Evolutionary conservation across 2,797 vertebrate species (phyloP), one percentile per base, ranked within the genome.

Genomic region (Anguilla megastoma): DNA sequence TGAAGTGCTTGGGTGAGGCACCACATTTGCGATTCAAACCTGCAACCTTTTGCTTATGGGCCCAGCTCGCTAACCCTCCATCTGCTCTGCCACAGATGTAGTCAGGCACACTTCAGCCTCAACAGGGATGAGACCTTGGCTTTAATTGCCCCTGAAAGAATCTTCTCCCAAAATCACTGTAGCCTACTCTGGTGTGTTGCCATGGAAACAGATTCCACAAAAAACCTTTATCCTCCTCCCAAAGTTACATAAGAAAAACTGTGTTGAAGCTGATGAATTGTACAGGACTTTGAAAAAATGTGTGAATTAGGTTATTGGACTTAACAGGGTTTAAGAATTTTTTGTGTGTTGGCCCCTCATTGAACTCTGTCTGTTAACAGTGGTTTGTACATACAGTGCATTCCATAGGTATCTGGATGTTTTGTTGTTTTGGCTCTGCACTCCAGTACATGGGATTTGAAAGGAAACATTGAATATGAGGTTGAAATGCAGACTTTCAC

Each of bases 151-250:
- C 21, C 48, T 30, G 33, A n/a, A 74, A 86, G 45, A 66, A 7
- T 21, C 18, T 66, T 85, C 30, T 41, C 10, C 85, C 18, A 41
- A 41, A 36, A 60, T 41, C 10, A 45, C 16, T n/a, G 33, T 18
- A 63, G 85, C 60, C 16, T 45, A 6, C 21, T 54, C 33, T 63
- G 58, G 16, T 85, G 16, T 66, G 58, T 85, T 85, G 58, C 85
- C 60, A 85, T 85, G 85, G 85, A 66, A 85, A 85, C 85, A 33
- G 18, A n/a, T 66, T 85, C 83, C 50, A 84, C 18, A 79, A 69
- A 69, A 45, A 79, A 21, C 74, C 14, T 41, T 27, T 79, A 36
- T 36, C 74, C 74, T 79, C 74, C 74, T 30, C 36, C 74, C 36
- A 79, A 84, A 33, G 48, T 84, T 84, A 84, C 52, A 54, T 84